Conservation (phyloP, 2,113 vertebrate genomes). For the Craseonycteris thonglongyai region DNA sequence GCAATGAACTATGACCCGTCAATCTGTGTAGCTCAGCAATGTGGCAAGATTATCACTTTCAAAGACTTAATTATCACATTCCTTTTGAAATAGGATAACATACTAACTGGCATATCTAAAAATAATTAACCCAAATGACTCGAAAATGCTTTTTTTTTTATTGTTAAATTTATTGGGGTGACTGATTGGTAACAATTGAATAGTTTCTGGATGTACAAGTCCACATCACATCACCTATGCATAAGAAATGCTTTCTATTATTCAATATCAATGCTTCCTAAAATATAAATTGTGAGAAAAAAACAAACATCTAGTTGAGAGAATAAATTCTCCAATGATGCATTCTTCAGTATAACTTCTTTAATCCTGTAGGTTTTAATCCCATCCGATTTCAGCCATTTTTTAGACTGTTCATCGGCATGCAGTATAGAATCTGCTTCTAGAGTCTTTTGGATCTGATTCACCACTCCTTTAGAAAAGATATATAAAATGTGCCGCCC, state of each 20-base stretch:
- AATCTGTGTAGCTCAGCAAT: neutral
- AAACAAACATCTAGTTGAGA: neutral
- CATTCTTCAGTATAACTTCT: neutral
- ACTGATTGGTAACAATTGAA: too few species aligned
- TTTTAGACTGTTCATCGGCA: neutral
- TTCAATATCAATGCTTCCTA: neutral
- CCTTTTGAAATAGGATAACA: neutral
- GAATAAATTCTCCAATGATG: slow-evolving; percentile 14
- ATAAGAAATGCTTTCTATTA: too few species aligned
- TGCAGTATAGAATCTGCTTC: neutral
- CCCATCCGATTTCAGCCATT: slow-evolving; percentile 9
- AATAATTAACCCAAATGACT: slow-evolving; percentile 3
- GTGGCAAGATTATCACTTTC: neutral
- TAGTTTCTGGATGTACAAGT: too few species aligned
- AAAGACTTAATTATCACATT: slow-evolving; percentile 33
- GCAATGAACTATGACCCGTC: slow-evolving; percentile 33
- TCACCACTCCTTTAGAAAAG: slow-evolving; percentile 3
- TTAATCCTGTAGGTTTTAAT: neutral
- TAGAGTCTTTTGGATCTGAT: neutral
- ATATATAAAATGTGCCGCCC: neutral
- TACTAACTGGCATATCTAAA: slow-evolving; percentile 3
- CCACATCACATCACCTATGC: too few species aligned
- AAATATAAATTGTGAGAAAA: neutral
- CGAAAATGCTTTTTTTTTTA: neutral
- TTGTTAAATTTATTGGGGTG: too few species aligned